Evolutionary conservation across 2,113 vertebrate species (phyloP), one percentile per base, ranked within the genome.

Genomic region (Nymphicus hollandicus): DNA sequence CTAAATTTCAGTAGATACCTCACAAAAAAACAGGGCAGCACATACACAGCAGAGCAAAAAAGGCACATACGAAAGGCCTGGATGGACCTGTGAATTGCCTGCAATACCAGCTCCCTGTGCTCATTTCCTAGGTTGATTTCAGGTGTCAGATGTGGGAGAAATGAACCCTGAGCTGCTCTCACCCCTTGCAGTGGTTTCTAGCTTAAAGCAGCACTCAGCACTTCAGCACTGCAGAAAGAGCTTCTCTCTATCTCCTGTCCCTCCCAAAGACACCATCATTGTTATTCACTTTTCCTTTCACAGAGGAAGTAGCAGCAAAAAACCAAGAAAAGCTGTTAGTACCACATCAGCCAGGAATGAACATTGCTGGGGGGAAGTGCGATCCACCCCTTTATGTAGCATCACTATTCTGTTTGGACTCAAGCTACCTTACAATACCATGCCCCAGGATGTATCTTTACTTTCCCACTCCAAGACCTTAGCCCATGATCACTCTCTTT

Each of bases 201-300:
- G 17, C 44, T 71, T 44, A 56, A 27, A 44, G 15, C 60, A 87
- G 46, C 24, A 37, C 25, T 8, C 28, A 39, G 53, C 27, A 66
- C 39, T 39, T 81, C 52, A 76, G 47, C 1, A 0, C 1, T 72
- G 12, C 61, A 72, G 52, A 64, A 1, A 74, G 11, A 2, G 1
- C 11, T 46, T 56, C 49, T 35, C 47, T 79, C 39, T 29, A 55
- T 33, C 22, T 41, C 37, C 24, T 46, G 5, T 28, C n/a, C 27
- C 44, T 73, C 28, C 28, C 25, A 73, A 63, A 22, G n/a, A 11
- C 55, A 63, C 35, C 35, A 39, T 12, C 37, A 83, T 64, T 70
- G 31, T 16, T 33, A 60, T 37, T 84, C 27, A 39, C 55, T 81
- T 63, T 81, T 73, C 28, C 55, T 81, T 92, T 87, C 77, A 56